Base-by-base conservation (phyloP, 2,888 invertebrate species). In the Mesopsocus fuscifrons region DNA sequence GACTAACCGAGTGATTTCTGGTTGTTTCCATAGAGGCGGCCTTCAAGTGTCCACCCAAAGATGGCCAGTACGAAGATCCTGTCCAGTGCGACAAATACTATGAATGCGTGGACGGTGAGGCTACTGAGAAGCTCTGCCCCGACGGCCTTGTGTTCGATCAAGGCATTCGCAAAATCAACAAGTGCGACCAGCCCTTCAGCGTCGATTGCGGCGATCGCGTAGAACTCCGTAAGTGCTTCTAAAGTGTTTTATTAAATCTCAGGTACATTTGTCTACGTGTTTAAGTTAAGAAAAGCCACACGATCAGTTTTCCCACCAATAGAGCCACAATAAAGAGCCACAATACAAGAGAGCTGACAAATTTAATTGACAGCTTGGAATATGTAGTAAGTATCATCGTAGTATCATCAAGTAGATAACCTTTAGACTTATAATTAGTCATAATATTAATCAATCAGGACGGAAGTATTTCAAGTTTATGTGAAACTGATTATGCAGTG, bases 181-280 rank as follows among this genome's bases (percentile, higher is more conserved):
- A 88, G 59, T 89, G 89, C 57, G 89, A 89, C 63, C 85, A 87
- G 57, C 81, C 85, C 56, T 88, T 87, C 73, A 87, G 85, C 56
- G 84, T 85, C 16, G 88, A 88, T 59, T 89, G 89, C 55, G 85
- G 81, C 42, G 84, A 87, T 58, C 75, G 88, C 58, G 72, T 77
- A 41, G 83, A 87, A 62, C 68, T 88, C 49, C 89, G 88, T 89
- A 71, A 80, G 87, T 74, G 49, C 34, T 30, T 23, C 41, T 11
- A 30, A 30, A 30, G 30, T 11, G n/a, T 11, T 30, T 30, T 30
- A 11, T 11, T 30, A n/a, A 30, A 30, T 22, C 40, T 41, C 34
- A 20, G 21, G 23, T 26, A 41, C 41, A 34, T 33, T 8, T 41
- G 26, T 41, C 15, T 33, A 22, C 18, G 9, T 38, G 23, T 44